Conservation (phyloP, 2,113 vertebrate species). For the Orientallactaga bullata region DNA sequence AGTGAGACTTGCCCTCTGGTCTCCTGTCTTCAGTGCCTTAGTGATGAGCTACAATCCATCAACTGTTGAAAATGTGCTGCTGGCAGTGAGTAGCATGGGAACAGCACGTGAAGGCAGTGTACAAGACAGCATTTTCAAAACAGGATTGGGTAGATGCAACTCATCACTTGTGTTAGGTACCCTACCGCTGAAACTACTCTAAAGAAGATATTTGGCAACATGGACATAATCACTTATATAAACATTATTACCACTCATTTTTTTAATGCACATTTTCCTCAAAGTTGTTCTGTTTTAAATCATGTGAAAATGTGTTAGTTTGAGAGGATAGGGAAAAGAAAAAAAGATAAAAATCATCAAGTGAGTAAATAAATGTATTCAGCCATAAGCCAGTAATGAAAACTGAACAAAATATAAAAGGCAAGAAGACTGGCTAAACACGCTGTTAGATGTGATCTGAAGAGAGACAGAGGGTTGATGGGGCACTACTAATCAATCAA, state of each 20-base stretch:
- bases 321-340: background rate
- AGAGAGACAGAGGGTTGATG: background rate
- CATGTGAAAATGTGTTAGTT: background rate
- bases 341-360: background rate
- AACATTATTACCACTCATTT: background rate
- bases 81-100: background rate
- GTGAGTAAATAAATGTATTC: constrained; percentile 39
- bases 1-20: background rate
- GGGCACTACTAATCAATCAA: constrained; percentile 35
- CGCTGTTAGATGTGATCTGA: background rate
- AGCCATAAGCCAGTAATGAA: constrained; percentile 6
- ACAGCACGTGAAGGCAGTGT: background rate
- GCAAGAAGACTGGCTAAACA: background rate
- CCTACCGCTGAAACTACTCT: background rate
- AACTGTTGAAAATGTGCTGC: background rate
- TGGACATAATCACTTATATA: constrained; percentile 32
- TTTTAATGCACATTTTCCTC: background rate
- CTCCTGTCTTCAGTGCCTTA: background rate
- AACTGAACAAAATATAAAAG: constrained; percentile 40
- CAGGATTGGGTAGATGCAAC: background rate
- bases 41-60: background rate
- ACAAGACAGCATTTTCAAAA: background rate
- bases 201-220: background rate
- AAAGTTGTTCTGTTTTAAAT: constrained; percentile 22
- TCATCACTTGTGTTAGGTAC: background rate